Percentiles rank a stretch among this genome's conserved stretches.
Evolutionary conservation across 2,797 vertebrate species (phyloP).

Genomic region (Phyllotis vaccarum): DNA sequence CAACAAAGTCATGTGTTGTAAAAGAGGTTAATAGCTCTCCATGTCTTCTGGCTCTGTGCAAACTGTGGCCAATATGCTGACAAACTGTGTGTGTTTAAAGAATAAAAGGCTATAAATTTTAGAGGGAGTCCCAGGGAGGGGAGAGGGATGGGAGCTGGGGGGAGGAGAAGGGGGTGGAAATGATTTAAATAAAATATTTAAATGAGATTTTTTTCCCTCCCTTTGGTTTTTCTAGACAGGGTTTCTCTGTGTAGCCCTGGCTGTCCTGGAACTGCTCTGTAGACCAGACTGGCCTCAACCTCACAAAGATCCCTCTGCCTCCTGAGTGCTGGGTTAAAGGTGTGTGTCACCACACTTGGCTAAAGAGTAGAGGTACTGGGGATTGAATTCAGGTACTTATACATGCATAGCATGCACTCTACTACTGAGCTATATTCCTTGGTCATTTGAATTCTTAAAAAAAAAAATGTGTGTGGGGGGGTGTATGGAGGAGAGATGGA

Average conservation of each 20-base stretch:
- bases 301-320: background rate
- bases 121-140: background rate
- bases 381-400: background rate
- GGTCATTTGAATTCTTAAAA: background rate
- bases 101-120: background rate
- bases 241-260: background rate
- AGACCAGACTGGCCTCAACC: background rate
- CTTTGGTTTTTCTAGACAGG: background rate
- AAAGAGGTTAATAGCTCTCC: background rate
- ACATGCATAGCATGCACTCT: background rate
- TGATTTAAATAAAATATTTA: background rate
- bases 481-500: too few relatives aligned
- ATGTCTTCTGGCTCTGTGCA: conserved; percentile 18
- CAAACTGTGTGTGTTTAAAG: background rate
- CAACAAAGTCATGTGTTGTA: conserved; percentile 2
- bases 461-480: too few relatives aligned
- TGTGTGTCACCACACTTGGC: background rate
- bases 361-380: background rate
- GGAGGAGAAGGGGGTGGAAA: background rate
- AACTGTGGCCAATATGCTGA: background rate
- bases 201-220: background rate
- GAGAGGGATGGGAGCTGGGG: background rate
- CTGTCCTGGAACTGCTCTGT: background rate
- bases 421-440: background rate
- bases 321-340: background rate